phyloP scores from a whole-genome alignment of 1,140 invertebrate species.

The Caenorhabditis tropicalis region DNA sequence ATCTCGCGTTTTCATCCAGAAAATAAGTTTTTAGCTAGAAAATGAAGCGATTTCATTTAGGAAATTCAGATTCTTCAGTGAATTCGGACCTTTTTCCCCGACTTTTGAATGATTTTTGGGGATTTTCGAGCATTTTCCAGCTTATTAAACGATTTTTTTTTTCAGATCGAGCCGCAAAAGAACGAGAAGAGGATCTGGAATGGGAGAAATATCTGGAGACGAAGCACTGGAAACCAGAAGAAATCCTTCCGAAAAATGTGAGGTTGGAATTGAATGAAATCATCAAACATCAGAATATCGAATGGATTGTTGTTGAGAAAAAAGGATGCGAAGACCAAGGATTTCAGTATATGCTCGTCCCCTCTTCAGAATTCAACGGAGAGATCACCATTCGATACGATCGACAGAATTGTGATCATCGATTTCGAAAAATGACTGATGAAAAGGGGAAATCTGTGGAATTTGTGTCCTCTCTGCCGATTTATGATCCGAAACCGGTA shows the following conservation, averaged over 20 bases:
- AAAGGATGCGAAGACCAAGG: background rate
- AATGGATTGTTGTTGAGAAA: slow-evolving; percentile 13
- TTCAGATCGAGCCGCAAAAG: background rate
- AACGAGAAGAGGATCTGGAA: background rate
- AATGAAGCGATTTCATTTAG: too few species aligned
- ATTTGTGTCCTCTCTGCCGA: background rate
- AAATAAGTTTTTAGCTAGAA: background rate
- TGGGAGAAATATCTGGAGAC: background rate
- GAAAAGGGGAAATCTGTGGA: background rate
- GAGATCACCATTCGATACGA: background rate
- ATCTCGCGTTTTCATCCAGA: background rate
- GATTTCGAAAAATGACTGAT: slow-evolving; percentile 5
- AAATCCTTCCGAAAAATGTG: background rate
- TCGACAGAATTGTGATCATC: background rate
- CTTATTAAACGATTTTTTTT: background rate
- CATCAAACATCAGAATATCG: background rate
- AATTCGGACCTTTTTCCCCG: background rate
- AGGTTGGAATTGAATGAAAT: background rate
- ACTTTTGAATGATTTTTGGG: background rate
- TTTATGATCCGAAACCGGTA: slow-evolving; percentile 2
- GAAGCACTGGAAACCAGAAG: background rate
- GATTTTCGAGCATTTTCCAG: background rate
- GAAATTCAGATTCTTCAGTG: background rate
- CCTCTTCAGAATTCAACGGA: background rate
- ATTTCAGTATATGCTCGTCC: background rate